Evolutionary conservation across 1,140 invertebrate genomes (phyloP).

Genomic region (Frieseomelitta varia): DNA sequence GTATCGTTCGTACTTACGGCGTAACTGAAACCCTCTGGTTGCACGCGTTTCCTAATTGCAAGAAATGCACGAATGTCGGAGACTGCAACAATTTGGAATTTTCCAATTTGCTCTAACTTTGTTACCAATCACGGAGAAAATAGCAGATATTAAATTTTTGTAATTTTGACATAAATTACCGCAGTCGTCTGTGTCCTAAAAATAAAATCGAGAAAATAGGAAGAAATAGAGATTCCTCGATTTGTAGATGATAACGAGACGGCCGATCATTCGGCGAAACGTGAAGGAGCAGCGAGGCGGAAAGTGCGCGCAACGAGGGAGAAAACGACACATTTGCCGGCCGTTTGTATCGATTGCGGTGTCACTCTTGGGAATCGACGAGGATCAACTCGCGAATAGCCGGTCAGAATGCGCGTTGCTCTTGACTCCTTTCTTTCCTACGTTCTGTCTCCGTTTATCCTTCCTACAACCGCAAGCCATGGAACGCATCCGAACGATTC

Average conservation of each 20-base stretch:
- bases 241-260: background rate
- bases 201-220: no score
- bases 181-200: no score
- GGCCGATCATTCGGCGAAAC: slow-evolving; percentile 25
- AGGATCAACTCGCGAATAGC: slow-evolving; percentile 52
- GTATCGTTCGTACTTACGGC: no score
- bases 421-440: slow-evolving; percentile 11
- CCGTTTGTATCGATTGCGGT: slow-evolving; percentile 59
- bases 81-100: no score
- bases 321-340: slow-evolving; percentile 41
- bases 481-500: slow-evolving; percentile 25
- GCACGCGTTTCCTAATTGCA: background rate
- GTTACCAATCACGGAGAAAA: no score
- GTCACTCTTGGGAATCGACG: slow-evolving; percentile 61
- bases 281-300: background rate
- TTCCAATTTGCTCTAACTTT: no score
- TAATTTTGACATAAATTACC: no score
- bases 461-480: background rate
- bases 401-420: slow-evolving; percentile 10
- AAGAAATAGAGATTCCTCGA: background rate
- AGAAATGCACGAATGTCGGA: no score
- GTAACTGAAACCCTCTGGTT: background rate
- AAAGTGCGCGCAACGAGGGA: slow-evolving; percentile 27
- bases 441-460: background rate
- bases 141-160: no score